Evolutionary conservation across 1,140 invertebrate genomes (phyloP), one percentile per base, ranked within the genome.

Genomic region (Arctopsyche grandis): DNA sequence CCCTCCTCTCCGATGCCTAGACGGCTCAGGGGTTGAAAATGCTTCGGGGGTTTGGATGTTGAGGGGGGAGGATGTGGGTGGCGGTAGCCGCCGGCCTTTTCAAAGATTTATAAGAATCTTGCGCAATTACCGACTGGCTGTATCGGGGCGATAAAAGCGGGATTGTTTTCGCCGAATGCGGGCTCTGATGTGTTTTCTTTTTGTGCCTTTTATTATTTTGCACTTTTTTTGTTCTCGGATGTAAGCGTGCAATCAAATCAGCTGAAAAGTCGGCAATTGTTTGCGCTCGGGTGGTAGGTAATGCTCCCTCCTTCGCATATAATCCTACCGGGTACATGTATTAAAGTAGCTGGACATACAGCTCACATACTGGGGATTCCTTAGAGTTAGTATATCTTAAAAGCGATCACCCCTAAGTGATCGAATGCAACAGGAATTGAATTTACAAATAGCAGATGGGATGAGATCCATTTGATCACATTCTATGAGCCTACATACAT

Each of bases 51-150:
- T 3, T 38, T n/a, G n/a, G n/a, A n/a, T n/a, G n/a, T 16, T 29
- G 71, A 10, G 24, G 4, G 26, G 26, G 38, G 1, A 38, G 38
- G 16, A 1, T 26, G 26, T 22, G 71, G 71, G 16, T 48, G 10
- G 71, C 9, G 9, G 9, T 16, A 24, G 38, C 5, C 29, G 38
- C 38, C 69, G 73, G 70, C 77, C 80, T 81, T 76, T 81, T 81
- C 58, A 81, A 81, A 81, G 80, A 81, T 81, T 81, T 81, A 81
- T 69, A 78, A 76, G 52, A 75, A 81, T 74, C 70, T 81, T 71
- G 74, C 44, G 77, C 77, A 81, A 81, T 81, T 79, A 81, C 77
- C 76, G 52, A 70, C 76, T 56, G 69, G 71, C 80, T 81, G 80
- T 76, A 81, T 75, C 80, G 79, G 69, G 69, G 38, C 76, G 79